Conservation (phyloP, 1,140 invertebrate species). For the Drosophila parvula region DNA sequence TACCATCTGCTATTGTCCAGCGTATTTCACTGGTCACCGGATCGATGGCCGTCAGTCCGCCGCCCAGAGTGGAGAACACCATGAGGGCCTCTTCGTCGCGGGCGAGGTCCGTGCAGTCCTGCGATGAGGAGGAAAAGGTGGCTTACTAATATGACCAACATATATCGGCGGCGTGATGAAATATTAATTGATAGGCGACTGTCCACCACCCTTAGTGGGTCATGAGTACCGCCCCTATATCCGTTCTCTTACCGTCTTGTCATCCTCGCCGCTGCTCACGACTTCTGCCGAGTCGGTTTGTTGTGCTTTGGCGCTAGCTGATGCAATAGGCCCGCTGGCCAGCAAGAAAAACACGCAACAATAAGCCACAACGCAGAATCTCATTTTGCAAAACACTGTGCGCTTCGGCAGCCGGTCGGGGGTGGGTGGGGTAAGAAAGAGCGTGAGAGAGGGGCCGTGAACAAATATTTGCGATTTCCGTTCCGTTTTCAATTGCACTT, state of each 20-base stretch:
- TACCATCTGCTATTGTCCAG: conserved; percentile 96
- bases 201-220: conserved; percentile 31
- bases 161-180: conserved; percentile 38
- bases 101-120: conserved; percentile 88
- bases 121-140: conserved; percentile 4
- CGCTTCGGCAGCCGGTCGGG: conserved; percentile 38
- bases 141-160: conserved; percentile 43
- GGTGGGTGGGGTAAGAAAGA: conserved; percentile 18
- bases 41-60: conserved; percentile 93
- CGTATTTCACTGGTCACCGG: conserved; percentile 91
- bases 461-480: conserved; percentile 38
- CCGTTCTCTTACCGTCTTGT: conserved; percentile 50
- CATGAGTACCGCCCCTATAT: conserved; percentile 10
- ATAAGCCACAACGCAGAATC: conserved; percentile 55
- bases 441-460: conserved; percentile 19
- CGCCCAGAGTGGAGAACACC: conserved; percentile 96
- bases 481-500: conserved; percentile 42
- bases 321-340: conserved; percentile 73
- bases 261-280: conserved; percentile 65
- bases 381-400: conserved; percentile 68
- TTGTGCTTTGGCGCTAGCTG: conserved; percentile 56
- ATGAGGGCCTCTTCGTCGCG: conserved; percentile 89
- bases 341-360: conserved; percentile 75
- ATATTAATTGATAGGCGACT: conserved; percentile 30
- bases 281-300: conserved; percentile 75